Conservation (phyloP, 2,888 invertebrate genomes). For the Spialia ferax region DNA sequence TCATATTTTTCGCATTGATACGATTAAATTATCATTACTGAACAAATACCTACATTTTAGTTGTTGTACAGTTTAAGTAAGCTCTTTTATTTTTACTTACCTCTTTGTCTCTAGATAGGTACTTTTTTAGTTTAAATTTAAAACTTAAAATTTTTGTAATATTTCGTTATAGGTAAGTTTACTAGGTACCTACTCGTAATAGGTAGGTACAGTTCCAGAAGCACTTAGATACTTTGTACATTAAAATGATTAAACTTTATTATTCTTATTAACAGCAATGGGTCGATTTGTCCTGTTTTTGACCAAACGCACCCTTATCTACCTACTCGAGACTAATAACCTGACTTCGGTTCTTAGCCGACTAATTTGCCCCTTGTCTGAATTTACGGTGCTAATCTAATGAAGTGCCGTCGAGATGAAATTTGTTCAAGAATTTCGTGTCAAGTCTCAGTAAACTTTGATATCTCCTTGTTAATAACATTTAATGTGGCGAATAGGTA, state of each 20-base stretch:
- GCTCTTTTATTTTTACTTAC: not conserved
- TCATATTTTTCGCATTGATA: not conserved
- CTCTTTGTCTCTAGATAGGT: too few species aligned
- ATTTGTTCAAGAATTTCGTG: constrained; percentile 46
- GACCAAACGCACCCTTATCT: constrained; percentile 24
- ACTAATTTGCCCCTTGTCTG: constrained; percentile 61
- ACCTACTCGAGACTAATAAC: constrained; percentile 50
- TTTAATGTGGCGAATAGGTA: not conserved
- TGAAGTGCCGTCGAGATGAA: constrained; percentile 56
- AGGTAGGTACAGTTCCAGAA: too few species aligned
- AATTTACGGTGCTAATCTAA: constrained; percentile 65
- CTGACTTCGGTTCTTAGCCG: constrained; percentile 53
- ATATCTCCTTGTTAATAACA: not conserved
- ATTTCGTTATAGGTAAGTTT: too few species aligned
- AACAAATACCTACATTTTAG: not conserved
- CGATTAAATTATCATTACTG: not conserved
- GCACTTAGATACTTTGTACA: too few species aligned
- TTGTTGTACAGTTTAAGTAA: not conserved
- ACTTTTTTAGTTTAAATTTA: too few species aligned
- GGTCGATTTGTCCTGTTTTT: not conserved
- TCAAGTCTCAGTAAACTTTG: constrained; percentile 37
- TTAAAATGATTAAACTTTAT: too few species aligned
- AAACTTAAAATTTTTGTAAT: too few species aligned
- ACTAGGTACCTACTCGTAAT: too few species aligned
- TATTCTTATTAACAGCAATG: too few species aligned